Base-by-base conservation (phyloP, 1,140 invertebrate species). In the Stenopsyche tienmushanensis region DNA sequence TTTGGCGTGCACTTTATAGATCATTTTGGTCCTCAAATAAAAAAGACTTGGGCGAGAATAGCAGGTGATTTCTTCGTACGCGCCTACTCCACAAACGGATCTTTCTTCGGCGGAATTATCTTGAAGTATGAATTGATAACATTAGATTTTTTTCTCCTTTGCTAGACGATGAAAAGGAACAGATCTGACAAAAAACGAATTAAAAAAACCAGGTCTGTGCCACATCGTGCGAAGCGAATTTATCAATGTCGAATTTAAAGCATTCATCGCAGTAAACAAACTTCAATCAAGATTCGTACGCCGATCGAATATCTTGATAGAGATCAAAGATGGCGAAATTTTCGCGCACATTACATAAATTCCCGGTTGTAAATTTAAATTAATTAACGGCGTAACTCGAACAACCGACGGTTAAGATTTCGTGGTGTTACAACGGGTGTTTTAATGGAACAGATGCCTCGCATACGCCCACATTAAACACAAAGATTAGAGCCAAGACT, bases 161-260 rank as follows among this genome's bases (percentile, higher is more conserved):
- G 34, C 34, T 15, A 21, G 23, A 3, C 18, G 1, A 52, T 20
- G 15, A 52, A 52, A 24, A 24, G 18, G 13, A 23, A 52, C 1
- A 3, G 13, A 52, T 21, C 26, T 52, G 21, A 52, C 10, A 52
- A 52, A 15, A 15, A 24, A 23, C 18, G 23, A 23, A 23, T 52
- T 17, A 23, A 55, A 55, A 53, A 55, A 34, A 55, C 29, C 26
- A 29, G 29, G 29, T 55, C 52, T 9, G 47, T 55, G 24, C 24
- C 23, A 15, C 52, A 17, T 26, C 29, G 9, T 24, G 26, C 29
- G 29, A 55, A 25, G n/a, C 52, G 20, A 55, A 55, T 55, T 15
- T 25, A 34, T 55, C 52, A 55, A 26, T 55, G 52, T 55, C 52
- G 15, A 55, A 55, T 34, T 26, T 13, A 17, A 55, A 55, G 52